Base-by-base conservation (phyloP, 2,797 vertebrate genomes). In the Galaxias olidus region DNA sequence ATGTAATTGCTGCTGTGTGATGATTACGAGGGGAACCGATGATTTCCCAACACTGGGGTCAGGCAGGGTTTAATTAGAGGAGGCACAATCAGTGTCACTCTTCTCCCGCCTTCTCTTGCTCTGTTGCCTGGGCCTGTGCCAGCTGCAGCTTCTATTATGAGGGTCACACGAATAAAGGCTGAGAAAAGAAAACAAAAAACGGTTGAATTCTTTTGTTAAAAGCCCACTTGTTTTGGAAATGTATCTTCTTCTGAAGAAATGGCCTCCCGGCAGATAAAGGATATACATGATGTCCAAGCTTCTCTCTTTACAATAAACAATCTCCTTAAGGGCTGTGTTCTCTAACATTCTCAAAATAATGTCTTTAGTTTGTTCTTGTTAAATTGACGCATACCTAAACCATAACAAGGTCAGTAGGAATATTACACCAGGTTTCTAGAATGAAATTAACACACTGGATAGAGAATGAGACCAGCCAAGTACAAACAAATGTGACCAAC, bases 51-150 rank as follows among this genome's bases (percentile, higher is more conserved):
- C 94, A 93, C 92, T 87, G 80, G 93, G 95, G 94, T 95, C 94
- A 96, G 93, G 93, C 89, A 89, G 91, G 93, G 93, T 95, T 96
- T 96, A 95, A 96, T 96, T 94, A 95, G 94, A 89, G 92, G 89
- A 95, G 90, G 94, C 94, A 94, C 92, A 95, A 90, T 90, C 88
- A 87, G 89, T 90, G 90, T 91, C 86, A 89, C 80, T 87, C 78
- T 80, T 79, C 83, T 84, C 77, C 74, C 51, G 64, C 17, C 61
- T 82, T 78, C 82, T 80, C 72, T 75, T 83, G 80, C 83, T 78
- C 82, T 80, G 71, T 75, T 83, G 80, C 70, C 82, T 89, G 86
- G 87, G 83, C 68, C 80, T 69, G 70, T 84, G 88, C 87, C 88
- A 89, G 62, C 68, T 68, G 14, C 9, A 72, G 76, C 78, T 86